Evolutionary conservation across 2,113 vertebrate genomes (phyloP), one percentile per base, ranked within the genome.

Genomic region (Centrocercus urophasianus): DNA sequence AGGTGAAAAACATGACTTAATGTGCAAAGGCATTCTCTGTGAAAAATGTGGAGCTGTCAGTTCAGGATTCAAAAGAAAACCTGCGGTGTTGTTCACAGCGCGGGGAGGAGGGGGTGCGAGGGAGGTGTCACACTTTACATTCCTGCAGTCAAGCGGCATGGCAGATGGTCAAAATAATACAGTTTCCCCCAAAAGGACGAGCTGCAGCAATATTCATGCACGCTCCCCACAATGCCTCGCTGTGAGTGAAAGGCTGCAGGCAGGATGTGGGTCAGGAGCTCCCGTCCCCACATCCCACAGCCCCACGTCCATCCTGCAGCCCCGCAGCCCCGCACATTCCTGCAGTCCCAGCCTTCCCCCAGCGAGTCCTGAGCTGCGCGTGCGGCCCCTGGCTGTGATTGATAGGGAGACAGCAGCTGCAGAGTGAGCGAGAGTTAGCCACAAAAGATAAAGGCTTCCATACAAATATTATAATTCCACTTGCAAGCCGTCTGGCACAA

Each of bases 81-180:
- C 80, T 64, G 83, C 25, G 30, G 69, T 48, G 94, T 38, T 40
- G 56, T 18, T 57, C 11, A n/a, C 12, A 15, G 61, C 64, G 78
- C 13, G 50, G 75, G 38, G 74, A 69, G 77, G 64, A 66, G 36
- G 93, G 64, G 57, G 71, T 19, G 18, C 1, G 47, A 81, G 82
- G 90, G 88, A 82, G 88, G 91, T 65, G 91, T 13, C 32, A 94
- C 92, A 95, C 97, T 97, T 98, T 93, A 94, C 97, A 97, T 98
- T 98, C 98, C 98, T 97, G 96, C 85, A 92, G 96, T 97, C 97
- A 97, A 94, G 98, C 96, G 94, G 98, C 92, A 92, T 66, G 97
- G 98, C 98, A 98, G 98, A 98, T 98, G 98, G 98, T 97, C 97
- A 96, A 95, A 98, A 98, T 97, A 98, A 98, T 96, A 96, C 96